Evolutionary conservation across 2,888 invertebrate species (phyloP).

Genomic region (Adelognathus sp.): DNA sequence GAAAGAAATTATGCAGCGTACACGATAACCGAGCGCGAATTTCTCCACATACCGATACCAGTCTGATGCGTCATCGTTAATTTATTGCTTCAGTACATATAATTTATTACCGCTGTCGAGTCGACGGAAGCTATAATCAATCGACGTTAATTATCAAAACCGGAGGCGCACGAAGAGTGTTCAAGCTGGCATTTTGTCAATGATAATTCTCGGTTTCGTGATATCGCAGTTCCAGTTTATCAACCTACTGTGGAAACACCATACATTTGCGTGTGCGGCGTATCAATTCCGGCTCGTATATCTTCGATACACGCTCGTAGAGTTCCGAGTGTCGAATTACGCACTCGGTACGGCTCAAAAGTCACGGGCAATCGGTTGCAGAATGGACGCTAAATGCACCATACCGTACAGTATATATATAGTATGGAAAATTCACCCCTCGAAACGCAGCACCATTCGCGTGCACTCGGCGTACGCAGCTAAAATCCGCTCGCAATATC

Average conservation of each 20-base stretch:
- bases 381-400: not conserved
- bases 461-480: not conserved
- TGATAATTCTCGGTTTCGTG: slow-evolving; percentile 35
- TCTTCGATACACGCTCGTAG: not conserved
- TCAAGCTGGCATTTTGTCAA: slow-evolving; percentile 13
- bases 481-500: slow-evolving; percentile 17
- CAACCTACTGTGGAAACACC: not conserved
- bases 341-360: slow-evolving; percentile 1
- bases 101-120: slow-evolving; percentile 5
- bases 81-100: slow-evolving; percentile 13
- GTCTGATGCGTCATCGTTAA: no score
- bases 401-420: no score
- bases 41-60: no score
- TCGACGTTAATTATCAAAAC: slow-evolving; percentile 43
- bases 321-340: slow-evolving; percentile 45
- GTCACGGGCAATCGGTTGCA: slow-evolving; percentile 47
- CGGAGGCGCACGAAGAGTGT: not conserved
- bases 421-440: no score
- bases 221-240: slow-evolving; percentile 24
- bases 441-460: not conserved
- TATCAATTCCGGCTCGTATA: slow-evolving; percentile 3
- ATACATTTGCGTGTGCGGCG: not conserved
- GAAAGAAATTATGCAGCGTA: no score
- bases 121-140: slow-evolving; percentile 10
- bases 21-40: no score